Percentiles rank a stretch among this genome's conserved stretches.
These are phyloP conservation scores for Microchrysa polita DNA, from an alignment of 2,888 invertebrate species.

Conservation along the genomic window DNA sequence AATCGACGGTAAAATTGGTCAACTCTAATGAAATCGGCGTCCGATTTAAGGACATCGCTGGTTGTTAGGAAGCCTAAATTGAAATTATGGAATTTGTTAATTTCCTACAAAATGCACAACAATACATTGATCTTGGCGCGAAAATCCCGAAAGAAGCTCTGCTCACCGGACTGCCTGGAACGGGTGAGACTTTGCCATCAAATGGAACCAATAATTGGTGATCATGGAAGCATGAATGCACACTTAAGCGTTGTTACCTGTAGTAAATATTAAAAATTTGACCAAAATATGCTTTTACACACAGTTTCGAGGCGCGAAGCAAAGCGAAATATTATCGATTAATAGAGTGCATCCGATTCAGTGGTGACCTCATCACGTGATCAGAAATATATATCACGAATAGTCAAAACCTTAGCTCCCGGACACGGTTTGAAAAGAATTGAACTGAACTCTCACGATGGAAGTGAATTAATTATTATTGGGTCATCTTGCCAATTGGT, in stretches of 20 bases:
- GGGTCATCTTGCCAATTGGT: no score
- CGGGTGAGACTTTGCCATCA: conserved; percentile 87
- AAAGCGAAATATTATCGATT: not conserved
- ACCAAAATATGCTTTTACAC: conserved; percentile 24
- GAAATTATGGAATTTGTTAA: conserved; percentile 99
- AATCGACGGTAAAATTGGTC: conserved; percentile 96
- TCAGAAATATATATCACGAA: no score
- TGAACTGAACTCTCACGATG: no score
- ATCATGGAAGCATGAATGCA: not conserved
- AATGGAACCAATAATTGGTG: no score
- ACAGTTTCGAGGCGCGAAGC: conserved; percentile 19
- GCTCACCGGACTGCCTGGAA: conserved; percentile 94
- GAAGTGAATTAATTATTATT: no score
- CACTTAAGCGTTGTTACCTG: conserved; percentile 15
- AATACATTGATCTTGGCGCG: conserved; percentile 96
- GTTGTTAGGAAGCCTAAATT: conserved; percentile 99
- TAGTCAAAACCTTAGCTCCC: no score
- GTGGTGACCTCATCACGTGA: no score
- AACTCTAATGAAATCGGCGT: conserved; percentile 96
- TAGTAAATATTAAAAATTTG: conserved; percentile 13
- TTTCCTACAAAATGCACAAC: conserved; percentile 98
- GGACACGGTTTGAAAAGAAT: no score
- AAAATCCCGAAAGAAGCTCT: conserved; percentile 98
- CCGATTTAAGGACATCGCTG: conserved; percentile 95
- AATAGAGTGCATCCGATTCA: no score